Percentiles rank a stretch among this genome's conserved stretches.
Evolutionary conservation across 2,113 vertebrate species (phyloP).

Genomic region (Hystrix cristata): DNA sequence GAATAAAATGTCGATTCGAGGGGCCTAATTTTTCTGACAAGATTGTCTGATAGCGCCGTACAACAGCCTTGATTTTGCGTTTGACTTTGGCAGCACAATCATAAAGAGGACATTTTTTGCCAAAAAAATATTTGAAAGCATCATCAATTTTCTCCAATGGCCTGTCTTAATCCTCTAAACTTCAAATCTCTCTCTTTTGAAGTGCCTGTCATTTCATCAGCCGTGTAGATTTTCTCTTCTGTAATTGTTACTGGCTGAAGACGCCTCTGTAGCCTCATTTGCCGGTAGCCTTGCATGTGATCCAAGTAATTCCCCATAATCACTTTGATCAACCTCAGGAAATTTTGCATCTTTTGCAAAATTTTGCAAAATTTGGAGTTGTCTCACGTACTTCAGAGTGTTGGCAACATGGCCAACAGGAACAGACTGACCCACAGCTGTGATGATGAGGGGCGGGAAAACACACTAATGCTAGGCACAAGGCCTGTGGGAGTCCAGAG

Average conservation of each 20-base stretch:
- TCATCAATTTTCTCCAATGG: constrained; percentile 79
- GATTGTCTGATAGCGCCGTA: constrained; percentile 16
- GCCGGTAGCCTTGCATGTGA: constrained; percentile 1
- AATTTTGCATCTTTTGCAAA: constrained; percentile 64
- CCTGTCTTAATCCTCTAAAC: constrained; percentile 73
- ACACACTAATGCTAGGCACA: rapidly evolving
- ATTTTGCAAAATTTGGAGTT: constrained; percentile 46
- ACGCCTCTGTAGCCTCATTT: not conserved
- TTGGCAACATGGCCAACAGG: not conserved
- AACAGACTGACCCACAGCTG: not conserved
- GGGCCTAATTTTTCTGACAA: constrained; percentile 68
- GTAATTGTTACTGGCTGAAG: constrained; percentile 57
- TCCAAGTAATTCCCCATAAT: constrained; percentile 53
- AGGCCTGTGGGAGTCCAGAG: rapidly evolving
- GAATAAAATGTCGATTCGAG: constrained; percentile 44
- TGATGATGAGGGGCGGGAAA: rapidly evolving
- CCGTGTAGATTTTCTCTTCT: not conserved
- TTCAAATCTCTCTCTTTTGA: constrained; percentile 74
- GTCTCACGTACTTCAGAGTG: not conserved
- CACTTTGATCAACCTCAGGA: constrained; percentile 69
- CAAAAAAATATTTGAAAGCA: constrained; percentile 11
- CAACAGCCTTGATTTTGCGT: constrained; percentile 20
- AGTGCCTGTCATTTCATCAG: constrained; percentile 68
- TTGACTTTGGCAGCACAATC: constrained; percentile 67
- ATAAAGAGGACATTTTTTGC: constrained; percentile 63